Base-by-base conservation (phyloP, 2,888 invertebrate genomes). In the Sminthurides aquaticus region DNA sequence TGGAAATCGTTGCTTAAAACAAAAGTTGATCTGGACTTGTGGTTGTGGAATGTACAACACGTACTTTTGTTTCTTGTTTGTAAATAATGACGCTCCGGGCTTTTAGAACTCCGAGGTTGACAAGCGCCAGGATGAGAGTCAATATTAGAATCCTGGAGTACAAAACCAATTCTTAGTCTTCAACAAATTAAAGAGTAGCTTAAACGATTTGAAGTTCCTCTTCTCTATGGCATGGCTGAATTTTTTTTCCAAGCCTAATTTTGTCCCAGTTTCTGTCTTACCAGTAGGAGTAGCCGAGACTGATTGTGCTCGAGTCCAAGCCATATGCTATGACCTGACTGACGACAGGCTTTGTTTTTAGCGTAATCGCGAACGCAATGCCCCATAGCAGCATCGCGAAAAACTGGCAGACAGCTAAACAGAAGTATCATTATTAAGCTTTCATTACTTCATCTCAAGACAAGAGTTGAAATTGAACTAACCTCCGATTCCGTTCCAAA, bases 401-500 rank as follows among this genome's bases (percentile, higher is more conserved):
- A 27, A 56, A 56, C 2, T 56, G 27, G 11, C 27, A 26, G 1
- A 56, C 26, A 34, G 43, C 43, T 34, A 15, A 5, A 34, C n/a
- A n/a, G n/a, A n/a, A n/a, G n/a, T n/a, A n/a, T n/a, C n/a, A n/a
- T n/a, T n/a, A n/a, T n/a, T n/a, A n/a, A n/a, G n/a, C n/a, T 54
- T 54, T 54, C 54, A 5, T 22, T 22, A n/a, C n/a, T n/a, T n/a
- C n/a, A n/a, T n/a, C n/a, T n/a, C n/a, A n/a, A n/a, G n/a, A n/a
- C n/a, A n/a, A n/a, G n/a, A n/a, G n/a, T n/a, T n/a, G n/a, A n/a
- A 26, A 26, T 34, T 34, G 43, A 11, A 34, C 43, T 15, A 34
- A 73, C 73, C 70, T 22, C 71, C 61, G 61, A 71, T 61, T 15
- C 65, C 67, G 60, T 72, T 74, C 73, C 73, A 74, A 22, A 71